phyloP scores from a whole-genome alignment of 2,113 vertebrate genomes.

The Tonatia bakeri region DNA sequence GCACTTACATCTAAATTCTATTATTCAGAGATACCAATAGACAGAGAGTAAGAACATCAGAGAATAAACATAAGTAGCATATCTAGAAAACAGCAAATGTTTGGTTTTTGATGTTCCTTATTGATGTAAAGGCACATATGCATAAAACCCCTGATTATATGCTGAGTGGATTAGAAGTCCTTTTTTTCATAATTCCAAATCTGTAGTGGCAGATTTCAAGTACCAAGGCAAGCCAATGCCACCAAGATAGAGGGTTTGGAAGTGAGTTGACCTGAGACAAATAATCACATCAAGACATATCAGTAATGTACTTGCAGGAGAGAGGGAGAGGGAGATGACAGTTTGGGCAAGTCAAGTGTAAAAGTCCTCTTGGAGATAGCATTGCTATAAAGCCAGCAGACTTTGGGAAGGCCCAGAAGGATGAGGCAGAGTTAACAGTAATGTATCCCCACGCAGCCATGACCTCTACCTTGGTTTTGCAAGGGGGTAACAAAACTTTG shows the following conservation, averaged over 20 bases:
- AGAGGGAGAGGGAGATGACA: too few relatives aligned
- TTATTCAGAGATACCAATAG: neutral
- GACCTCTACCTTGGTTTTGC: neutral
- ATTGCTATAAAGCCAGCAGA: neutral
- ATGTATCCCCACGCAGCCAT: too few relatives aligned
- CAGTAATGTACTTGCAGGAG: too few relatives aligned
- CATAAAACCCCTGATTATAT: neutral
- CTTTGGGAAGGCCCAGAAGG: neutral
- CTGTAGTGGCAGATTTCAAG: neutral
- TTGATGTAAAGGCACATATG: neutral
- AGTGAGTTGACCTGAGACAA: neutral
- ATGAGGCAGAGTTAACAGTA: neutral
- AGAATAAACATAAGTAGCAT: neutral
- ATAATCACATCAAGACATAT: neutral
- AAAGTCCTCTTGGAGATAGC: neutral
- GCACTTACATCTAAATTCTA: neutral
- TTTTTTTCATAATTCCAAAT: neutral
- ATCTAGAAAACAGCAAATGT: neutral
- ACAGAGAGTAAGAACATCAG: neutral
- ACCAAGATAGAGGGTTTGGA: neutral
- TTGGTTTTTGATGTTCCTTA: neutral
- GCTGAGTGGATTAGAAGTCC: neutral
- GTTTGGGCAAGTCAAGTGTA: neutral
- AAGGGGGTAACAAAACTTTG: neutral
- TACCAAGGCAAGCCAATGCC: neutral